phyloP scores from a whole-genome alignment of 2,113 vertebrate species.

The Eurystomus gularis region DNA sequence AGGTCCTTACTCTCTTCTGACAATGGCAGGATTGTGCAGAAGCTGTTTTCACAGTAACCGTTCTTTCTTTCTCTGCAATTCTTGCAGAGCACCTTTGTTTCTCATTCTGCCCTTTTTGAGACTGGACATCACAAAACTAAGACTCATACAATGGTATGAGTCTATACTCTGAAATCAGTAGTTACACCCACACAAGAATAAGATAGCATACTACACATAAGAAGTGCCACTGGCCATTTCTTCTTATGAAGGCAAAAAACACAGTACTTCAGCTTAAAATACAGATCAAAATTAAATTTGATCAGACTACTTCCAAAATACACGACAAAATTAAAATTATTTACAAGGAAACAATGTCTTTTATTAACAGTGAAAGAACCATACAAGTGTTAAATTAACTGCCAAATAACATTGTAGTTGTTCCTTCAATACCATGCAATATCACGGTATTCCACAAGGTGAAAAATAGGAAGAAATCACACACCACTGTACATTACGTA shows the following conservation, averaged over 20 bases:
- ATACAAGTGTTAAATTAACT: not conserved
- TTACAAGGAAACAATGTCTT: not conserved
- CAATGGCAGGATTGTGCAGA: not conserved
- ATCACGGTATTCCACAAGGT: not conserved
- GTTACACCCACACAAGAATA: not conserved
- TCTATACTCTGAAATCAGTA: not conserved
- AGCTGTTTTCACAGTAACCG: not conserved
- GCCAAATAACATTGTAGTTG: not conserved
- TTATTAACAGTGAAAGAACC: not conserved
- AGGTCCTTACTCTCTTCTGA: not conserved
- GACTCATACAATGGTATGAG: too few species aligned
- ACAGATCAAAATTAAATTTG: not conserved
- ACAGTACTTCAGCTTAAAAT: not conserved
- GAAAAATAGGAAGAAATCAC: not conserved
- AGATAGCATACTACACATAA: not conserved
- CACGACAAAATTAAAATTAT: not conserved
- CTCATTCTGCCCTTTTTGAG: not conserved
- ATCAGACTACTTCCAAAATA: not conserved
- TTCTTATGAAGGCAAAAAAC: not conserved
- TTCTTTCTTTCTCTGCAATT: not conserved
- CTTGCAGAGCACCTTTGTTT: not conserved
- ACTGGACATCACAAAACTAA: not conserved
- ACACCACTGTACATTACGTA: not conserved
- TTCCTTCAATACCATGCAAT: not conserved
- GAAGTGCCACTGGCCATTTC: not conserved